Percentiles rank a stretch among this genome's conserved stretches.
These are phyloP conservation scores for Palaemon carinicauda DNA, from an alignment of 1,140 invertebrate genomes.

Conservation along the genomic window DNA sequence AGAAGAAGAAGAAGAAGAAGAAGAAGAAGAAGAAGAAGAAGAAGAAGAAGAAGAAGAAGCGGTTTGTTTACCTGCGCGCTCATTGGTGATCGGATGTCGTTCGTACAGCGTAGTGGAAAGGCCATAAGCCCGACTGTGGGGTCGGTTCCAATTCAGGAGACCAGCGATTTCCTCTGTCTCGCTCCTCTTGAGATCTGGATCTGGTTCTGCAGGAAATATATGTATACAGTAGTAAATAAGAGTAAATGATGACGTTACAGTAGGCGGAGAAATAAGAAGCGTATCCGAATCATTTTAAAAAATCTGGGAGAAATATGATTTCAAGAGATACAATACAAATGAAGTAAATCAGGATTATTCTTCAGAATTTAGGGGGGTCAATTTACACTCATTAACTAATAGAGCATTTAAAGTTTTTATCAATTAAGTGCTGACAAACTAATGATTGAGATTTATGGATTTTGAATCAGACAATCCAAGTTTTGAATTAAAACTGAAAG, in stretches of 20 bases:
- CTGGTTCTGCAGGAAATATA: constrained; percentile 18
- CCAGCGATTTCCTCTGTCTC: constrained; percentile 69
- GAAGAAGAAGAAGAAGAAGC: too few species aligned
- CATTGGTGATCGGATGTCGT: constrained; percentile 78
- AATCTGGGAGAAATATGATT: not conserved
- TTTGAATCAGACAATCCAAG: too few species aligned
- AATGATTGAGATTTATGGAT: too few species aligned
- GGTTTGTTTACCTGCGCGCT: constrained; percentile 68
- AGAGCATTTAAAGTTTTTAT: too few species aligned
- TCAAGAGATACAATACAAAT: too few species aligned
- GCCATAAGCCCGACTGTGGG: constrained; percentile 75
- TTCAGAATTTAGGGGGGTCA: too few species aligned
- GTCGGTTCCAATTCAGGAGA: constrained; percentile 74
- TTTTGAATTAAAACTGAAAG: too few species aligned
- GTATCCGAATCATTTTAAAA: not conserved
- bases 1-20: too few species aligned
- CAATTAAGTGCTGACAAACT: too few species aligned
- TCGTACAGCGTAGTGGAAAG: constrained; percentile 78
- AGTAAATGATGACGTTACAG: not conserved
- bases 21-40: too few species aligned
- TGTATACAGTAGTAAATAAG: not conserved
- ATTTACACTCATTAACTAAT: too few species aligned
- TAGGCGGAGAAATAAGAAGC: not conserved
- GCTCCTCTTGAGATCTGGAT: constrained; percentile 56
- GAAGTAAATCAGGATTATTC: too few species aligned